Evolutionary conservation across 2,888 invertebrate genomes (phyloP), one percentile per base, ranked within the genome.

Genomic region (Synanthedon tipuliformis): DNA sequence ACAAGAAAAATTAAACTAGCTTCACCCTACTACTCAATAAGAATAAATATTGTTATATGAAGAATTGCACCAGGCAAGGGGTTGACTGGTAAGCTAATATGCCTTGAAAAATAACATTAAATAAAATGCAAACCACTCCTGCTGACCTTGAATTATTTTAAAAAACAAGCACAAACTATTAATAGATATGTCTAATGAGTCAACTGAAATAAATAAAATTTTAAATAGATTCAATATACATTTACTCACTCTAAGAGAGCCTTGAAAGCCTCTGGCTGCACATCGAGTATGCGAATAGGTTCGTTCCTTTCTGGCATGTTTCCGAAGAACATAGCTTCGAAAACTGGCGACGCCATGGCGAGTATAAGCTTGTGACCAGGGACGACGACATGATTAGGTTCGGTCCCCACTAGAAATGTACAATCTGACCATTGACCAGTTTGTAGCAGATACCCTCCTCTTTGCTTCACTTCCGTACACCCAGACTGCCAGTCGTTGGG

Each of bases 261-360:
- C 73, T 92, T 93, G 64, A 95, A 95, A 1, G 95, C 95, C 61
- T 95, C 94, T 3, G 95, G 94, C 71, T 95, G 94, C 1, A 95
- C 94, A 73, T 95, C 95, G 41, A 93, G 88, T 62, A 95, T 95
- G 0, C 91, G 90, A 62, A 95, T 94, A 0, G 94, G 93, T 61
- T 91, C 91, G 57, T 90, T 90, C 51, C 93, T 92, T 66, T 95
- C 94, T 1, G 94, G 92, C 89, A 95, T 91, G 23, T 93, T 93
- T 0, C 95, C 95, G 68, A 89, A 95, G 69, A 95, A 95, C 95
- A 95, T 95, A 0, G 94, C 93, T 68, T 95, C 95, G 68, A 95
- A 95, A 0, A 95, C 95, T 0, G 95, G 95, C 58, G 95, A 95
- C 0, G 94, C 92, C 94, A 95, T 95, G 0, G 95, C 95, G 53